A percentile compares a stretch with the other conserved stretches of the same genome.
Conservation (phyloP, 2,113 vertebrate genomes). For the Takifugu bimaculatus region DNA sequence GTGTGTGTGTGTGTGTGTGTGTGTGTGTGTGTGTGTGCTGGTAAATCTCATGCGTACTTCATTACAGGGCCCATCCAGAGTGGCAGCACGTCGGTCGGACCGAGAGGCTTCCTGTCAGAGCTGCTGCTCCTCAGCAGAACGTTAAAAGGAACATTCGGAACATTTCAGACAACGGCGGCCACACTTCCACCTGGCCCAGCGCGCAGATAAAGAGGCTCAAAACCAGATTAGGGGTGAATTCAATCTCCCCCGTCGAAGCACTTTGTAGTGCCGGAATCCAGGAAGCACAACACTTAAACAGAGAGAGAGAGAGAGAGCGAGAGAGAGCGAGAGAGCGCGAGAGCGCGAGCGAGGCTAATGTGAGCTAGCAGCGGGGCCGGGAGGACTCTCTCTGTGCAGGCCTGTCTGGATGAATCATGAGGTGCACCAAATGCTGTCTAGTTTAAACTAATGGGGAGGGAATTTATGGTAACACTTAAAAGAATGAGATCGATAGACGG, state of each 20-base stretch:
- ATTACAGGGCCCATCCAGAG: no score
- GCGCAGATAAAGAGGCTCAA: conserved; percentile 46
- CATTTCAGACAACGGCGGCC: conserved; percentile 40
- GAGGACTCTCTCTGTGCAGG: conserved; percentile 25
- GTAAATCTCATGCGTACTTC: no score
- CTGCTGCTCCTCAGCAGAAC: conserved; percentile 20
- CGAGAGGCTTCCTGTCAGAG: conserved; percentile 28
- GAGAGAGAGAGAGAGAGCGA: conserved; percentile 22
- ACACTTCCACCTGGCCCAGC: conserved; percentile 45
- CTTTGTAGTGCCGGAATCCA: conserved; percentile 63
- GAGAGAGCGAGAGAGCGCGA: conserved; percentile 18
- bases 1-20: no score
- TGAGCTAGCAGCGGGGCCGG: conserved; percentile 30
- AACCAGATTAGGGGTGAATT: conserved; percentile 71
- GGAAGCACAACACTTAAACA: conserved; percentile 60
- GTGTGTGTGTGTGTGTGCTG: no score
- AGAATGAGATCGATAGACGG: conserved; percentile 70
- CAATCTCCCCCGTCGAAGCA: conserved; percentile 63
- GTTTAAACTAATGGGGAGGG: conserved; percentile 67
- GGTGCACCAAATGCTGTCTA: conserved; percentile 33
- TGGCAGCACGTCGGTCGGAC: no score
- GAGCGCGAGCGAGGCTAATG: conserved; percentile 27
- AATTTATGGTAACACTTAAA: conserved; percentile 79
- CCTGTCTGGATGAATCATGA: conserved; percentile 57
- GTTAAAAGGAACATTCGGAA: conserved; percentile 22